These are phyloP conservation scores for Psittacula cyanocephala DNA, from an alignment of 2,113 vertebrate genomes.

Conservation along the genomic window DNA sequence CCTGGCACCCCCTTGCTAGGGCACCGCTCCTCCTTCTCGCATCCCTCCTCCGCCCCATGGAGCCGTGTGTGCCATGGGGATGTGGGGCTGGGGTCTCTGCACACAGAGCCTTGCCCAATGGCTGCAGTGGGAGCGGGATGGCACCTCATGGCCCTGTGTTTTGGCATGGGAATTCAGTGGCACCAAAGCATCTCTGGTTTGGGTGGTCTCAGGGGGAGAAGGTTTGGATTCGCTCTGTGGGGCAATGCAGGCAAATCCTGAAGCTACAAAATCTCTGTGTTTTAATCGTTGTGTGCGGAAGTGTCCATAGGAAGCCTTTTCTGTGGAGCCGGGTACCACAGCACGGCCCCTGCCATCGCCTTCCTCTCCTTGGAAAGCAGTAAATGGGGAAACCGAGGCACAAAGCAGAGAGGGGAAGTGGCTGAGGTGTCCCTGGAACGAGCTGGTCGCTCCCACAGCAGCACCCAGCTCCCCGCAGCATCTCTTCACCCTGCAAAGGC, in stretches of 20 bases:
- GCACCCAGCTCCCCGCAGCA: rapidly evolving
- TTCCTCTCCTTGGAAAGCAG: not conserved
- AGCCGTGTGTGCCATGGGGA: rapidly evolving
- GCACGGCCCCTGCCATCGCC: rapidly evolving
- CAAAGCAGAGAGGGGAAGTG: not conserved
- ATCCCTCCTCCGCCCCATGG: too few species aligned
- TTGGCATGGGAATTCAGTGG: not conserved
- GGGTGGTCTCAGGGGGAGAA: rapidly evolving
- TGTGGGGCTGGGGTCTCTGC: rapidly evolving
- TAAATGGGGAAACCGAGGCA: not conserved
- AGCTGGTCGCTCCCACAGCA: rapidly evolving
- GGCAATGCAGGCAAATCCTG: not conserved
- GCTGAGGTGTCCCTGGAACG: not conserved
- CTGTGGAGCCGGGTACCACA: too few species aligned
- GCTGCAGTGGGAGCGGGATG: not conserved
- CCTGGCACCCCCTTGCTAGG: not conserved
- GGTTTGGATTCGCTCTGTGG: not conserved
- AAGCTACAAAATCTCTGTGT: not conserved
- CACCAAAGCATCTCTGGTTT: not conserved
- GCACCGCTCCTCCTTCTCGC: not conserved
- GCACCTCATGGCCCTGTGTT: rapidly evolving
- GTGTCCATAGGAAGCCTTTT: not conserved
- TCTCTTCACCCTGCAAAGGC: not conserved
- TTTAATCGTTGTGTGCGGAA: not conserved
- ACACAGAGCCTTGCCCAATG: not conserved